phyloP scores from a whole-genome alignment of 35 echinoderm and acorn worm genomes.

The Diadema setosum region DNA sequence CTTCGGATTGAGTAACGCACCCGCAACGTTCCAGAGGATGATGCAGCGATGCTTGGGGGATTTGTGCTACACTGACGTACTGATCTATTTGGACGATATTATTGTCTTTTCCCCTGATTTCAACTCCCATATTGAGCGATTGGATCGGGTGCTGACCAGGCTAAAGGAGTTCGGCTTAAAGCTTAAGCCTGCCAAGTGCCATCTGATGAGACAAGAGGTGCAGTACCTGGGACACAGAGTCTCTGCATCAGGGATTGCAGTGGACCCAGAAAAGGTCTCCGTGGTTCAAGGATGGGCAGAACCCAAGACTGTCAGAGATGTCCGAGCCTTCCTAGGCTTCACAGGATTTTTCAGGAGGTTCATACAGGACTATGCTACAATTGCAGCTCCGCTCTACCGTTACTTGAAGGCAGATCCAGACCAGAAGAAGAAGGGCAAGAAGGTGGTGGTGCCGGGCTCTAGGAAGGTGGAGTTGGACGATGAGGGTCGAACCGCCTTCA shows the following conservation, averaged over 20 bases:
- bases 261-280: constrained; percentile 20
- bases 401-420: neutral
- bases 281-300: neutral
- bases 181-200: constrained; percentile 42
- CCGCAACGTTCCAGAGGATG: constrained; percentile 17
- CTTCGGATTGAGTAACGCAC: constrained; percentile 19
- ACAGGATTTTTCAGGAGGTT: constrained; percentile 3
- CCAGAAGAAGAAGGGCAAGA: neutral
- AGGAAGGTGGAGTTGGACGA: neutral
- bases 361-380: neutral
- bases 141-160: neutral
- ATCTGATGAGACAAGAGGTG: constrained; percentile 24
- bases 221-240: constrained; percentile 55
- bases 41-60: constrained; percentile 23
- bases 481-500: neutral
- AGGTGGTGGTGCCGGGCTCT: neutral
- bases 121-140: constrained; percentile 2
- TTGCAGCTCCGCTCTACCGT: neutral
- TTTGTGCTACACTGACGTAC: neutral
- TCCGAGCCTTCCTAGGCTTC: too few relatives aligned
- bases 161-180: constrained; percentile 40
- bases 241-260: neutral
- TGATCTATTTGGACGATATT: constrained; percentile 23
- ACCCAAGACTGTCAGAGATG: neutral
- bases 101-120: neutral